Conservation (phyloP, 2,888 invertebrate genomes). For the Ennomos fuscantarius region DNA sequence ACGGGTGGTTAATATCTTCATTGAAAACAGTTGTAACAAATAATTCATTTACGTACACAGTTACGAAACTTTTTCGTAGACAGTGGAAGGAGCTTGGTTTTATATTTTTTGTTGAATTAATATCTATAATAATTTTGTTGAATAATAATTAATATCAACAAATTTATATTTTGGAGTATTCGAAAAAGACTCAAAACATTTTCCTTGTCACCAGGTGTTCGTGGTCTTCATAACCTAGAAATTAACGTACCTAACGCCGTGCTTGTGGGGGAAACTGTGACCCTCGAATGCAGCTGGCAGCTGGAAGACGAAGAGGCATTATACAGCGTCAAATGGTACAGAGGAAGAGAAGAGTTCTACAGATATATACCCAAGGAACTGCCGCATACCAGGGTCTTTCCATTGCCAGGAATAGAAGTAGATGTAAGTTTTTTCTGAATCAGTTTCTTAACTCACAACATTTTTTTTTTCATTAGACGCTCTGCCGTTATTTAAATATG, state of each 20-base stretch:
- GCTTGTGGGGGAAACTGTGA: slow-evolving; percentile 89
- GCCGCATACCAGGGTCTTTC: slow-evolving; percentile 90
- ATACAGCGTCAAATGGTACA: slow-evolving; percentile 94
- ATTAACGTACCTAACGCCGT: slow-evolving; percentile 90
- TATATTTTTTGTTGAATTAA: too few species aligned
- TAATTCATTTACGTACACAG: too few species aligned
- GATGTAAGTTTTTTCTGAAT: slow-evolving; percentile 86
- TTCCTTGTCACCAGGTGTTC: slow-evolving; percentile 73
- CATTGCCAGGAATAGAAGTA: slow-evolving; percentile 88
- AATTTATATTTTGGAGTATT: background rate
- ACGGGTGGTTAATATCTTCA: too few species aligned
- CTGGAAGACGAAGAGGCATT: slow-evolving; percentile 89
- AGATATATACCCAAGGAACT: slow-evolving; percentile 92
- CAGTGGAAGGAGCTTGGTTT: too few species aligned
- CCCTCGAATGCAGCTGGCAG: slow-evolving; percentile 90
- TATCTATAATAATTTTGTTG: too few species aligned
- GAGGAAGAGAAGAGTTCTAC: slow-evolving; percentile 91
- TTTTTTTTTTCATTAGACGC: too few species aligned
- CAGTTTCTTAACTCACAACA: too few species aligned
- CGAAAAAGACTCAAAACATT: background rate
- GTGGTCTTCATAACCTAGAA: slow-evolving; percentile 88
- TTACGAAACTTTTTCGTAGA: too few species aligned
- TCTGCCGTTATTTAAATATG: too few species aligned
- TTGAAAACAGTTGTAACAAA: too few species aligned
- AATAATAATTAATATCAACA: too few species aligned